A percentile compares a stretch with the other conserved stretches of the same genome.
Conservation (phyloP, 92 coral and sea anemone genomes). For the Zoanthus sansibaricus region DNA sequence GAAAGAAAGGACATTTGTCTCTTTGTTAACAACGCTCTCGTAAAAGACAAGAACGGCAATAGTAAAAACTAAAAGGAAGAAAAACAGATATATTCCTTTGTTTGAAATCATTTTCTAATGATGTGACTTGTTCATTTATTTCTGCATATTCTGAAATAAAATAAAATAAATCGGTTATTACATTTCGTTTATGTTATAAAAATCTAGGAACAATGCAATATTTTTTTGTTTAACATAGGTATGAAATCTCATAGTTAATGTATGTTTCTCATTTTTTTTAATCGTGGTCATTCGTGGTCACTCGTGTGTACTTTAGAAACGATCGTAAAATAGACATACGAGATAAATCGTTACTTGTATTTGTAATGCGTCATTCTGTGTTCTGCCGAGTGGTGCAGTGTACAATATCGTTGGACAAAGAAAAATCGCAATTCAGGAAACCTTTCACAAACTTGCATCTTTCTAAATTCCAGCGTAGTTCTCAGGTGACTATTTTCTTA, state of each 20-base stretch:
- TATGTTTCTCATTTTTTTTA: too few relatives aligned
- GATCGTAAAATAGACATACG: neutral
- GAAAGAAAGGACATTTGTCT: neutral
- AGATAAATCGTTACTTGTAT: too few relatives aligned
- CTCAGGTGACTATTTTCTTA: neutral
- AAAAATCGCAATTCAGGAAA: neutral
- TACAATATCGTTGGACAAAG: neutral
- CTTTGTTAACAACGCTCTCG: neutral
- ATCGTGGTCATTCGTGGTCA: too few relatives aligned
- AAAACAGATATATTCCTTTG: neutral
- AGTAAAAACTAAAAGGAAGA: neutral
- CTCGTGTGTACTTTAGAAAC: too few relatives aligned
- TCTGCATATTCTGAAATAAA: neutral
- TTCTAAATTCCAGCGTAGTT: neutral
- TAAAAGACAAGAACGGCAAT: neutral
- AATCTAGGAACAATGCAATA: too few relatives aligned
- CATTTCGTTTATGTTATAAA: neutral
- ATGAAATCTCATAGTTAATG: too few relatives aligned
- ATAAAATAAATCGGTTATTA: neutral
- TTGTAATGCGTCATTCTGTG: neutral
- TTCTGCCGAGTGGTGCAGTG: neutral
- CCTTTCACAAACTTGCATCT: too few relatives aligned
- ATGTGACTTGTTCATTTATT: neutral
- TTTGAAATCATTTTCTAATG: neutral
- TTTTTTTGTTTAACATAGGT: too few relatives aligned